Evolutionary conservation across 2,113 vertebrate species (phyloP).

Genomic region (Alces alces): DNA sequence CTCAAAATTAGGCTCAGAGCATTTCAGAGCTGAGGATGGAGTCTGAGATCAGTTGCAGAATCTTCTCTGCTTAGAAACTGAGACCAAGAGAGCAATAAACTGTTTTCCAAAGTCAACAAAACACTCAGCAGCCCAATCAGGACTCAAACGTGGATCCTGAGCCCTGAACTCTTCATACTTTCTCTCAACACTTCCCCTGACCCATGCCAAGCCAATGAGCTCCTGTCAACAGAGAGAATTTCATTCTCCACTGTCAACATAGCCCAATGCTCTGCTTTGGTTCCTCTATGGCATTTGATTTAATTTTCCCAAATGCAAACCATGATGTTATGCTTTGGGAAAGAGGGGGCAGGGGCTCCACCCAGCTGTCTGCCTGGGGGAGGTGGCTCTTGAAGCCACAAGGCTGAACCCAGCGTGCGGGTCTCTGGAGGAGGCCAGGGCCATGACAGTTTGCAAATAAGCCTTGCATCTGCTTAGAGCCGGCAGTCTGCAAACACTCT

Average conservation of each 20-base stretch:
- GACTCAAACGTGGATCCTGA: neutral
- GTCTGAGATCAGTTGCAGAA: neutral
- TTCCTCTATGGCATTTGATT: conserved; percentile 41
- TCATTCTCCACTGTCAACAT: conserved; percentile 30
- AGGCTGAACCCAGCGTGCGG: conserved; percentile 28
- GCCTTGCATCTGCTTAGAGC: conserved; percentile 39
- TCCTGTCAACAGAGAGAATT: neutral
- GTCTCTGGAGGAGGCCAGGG: conserved; percentile 39
- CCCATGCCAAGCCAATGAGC: neutral
- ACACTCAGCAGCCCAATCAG: neutral
- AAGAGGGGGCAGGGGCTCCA: neutral
- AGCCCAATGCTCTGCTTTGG: neutral
- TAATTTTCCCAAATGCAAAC: conserved; percentile 50
- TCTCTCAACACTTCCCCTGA: neutral
- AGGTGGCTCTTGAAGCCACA: conserved; percentile 32
- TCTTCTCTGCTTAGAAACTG: neutral
- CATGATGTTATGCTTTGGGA: conserved; percentile 14
- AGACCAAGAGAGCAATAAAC: neutral
- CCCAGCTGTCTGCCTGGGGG: conserved; percentile 35
- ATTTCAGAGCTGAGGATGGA: neutral
- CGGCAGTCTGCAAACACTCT: conserved; percentile 33
- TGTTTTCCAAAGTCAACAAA: neutral
- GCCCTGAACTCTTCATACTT: neutral
- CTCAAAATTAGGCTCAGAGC: neutral
- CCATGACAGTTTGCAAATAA: conserved; percentile 64